Percentiles rank a stretch among this genome's conserved stretches.
Evolutionary conservation across 2,113 vertebrate species (phyloP).

Genomic region (Psettodes erumei): DNA sequence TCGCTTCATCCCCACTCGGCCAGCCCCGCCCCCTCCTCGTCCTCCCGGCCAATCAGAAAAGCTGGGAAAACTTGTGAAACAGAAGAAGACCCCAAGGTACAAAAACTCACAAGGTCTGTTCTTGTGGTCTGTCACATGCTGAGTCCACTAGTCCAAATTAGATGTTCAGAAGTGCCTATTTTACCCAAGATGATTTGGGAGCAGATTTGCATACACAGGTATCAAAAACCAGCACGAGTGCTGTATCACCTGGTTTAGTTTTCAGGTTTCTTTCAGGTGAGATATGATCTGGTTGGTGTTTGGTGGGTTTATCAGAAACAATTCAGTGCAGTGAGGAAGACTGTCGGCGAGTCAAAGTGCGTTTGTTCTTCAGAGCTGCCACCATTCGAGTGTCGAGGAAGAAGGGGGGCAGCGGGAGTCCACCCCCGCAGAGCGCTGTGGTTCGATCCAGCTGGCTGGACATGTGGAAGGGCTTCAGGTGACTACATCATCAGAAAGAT

Average conservation of each 20-base stretch:
- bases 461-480: constrained; percentile 84
- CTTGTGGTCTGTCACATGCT: neutral
- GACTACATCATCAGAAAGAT: neutral
- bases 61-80: constrained; percentile 39
- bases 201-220: too few species aligned
- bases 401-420: constrained; percentile 11
- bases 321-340: too few species aligned
- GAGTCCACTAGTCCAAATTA: neutral
- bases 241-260: neutral
- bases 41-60: constrained; percentile 19
- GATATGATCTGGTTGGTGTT: neutral
- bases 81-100: constrained; percentile 77
- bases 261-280: neutral
- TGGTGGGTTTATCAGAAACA: neutral
- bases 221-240: neutral
- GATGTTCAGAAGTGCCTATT: neutral
- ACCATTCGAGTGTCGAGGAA: constrained; percentile 83
- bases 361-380: constrained; percentile 67
- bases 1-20: constrained; percentile 24
- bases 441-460: constrained; percentile 82
- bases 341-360: too few species aligned
- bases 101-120: neutral
- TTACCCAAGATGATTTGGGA: neutral
- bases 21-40: constrained; percentile 32
- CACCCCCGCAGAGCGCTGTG: constrained; percentile 55